These are phyloP conservation scores for Ligdia adustata DNA, from an alignment of 2,888 invertebrate species.

Conservation along the genomic window DNA sequence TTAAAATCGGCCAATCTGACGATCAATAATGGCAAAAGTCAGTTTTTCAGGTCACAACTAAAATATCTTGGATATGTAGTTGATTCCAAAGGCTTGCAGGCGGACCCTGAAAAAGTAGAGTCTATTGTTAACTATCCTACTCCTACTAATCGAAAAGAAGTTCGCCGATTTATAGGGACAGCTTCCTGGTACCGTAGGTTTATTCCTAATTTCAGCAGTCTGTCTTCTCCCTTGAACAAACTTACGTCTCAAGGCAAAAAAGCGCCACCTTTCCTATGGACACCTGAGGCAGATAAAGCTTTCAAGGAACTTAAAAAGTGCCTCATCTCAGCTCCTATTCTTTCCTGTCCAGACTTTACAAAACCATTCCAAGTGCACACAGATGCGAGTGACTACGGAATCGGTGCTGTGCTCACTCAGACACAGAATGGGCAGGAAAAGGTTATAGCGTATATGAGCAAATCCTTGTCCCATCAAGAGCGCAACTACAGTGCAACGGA, in stretches of 20 bases:
- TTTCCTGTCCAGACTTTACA: slow-evolving; percentile 26
- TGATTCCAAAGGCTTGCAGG: too few species aligned
- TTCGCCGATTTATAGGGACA: slow-evolving; percentile 37
- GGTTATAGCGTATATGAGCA: slow-evolving; percentile 12
- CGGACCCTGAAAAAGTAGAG: slow-evolving; percentile 35
- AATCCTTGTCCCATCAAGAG: not conserved
- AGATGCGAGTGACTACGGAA: too few species aligned
- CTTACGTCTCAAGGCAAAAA: slow-evolving; percentile 33
- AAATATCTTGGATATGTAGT: slow-evolving; percentile 3
- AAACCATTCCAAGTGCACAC: slow-evolving; percentile 29
- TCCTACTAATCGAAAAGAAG: slow-evolving; percentile 35
- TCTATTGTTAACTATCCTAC: slow-evolving; percentile 35
- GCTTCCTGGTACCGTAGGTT: slow-evolving; percentile 40
- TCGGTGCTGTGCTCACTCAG: not conserved
- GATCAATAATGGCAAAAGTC: not conserved
- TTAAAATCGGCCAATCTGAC: not conserved
- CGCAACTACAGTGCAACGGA: slow-evolving; percentile 34
- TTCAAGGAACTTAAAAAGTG: slow-evolving; percentile 29
- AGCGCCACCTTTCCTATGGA: slow-evolving; percentile 37
- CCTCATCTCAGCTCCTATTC: slow-evolving; percentile 22
- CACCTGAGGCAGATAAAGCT: slow-evolving; percentile 31
- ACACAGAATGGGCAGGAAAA: not conserved
- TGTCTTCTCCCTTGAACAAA: slow-evolving; percentile 35
- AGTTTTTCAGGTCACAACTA: not conserved
- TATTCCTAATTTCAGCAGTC: slow-evolving; percentile 33